phyloP scores from a whole-genome alignment of 2,888 invertebrate species.

The Nysson spinosus region DNA sequence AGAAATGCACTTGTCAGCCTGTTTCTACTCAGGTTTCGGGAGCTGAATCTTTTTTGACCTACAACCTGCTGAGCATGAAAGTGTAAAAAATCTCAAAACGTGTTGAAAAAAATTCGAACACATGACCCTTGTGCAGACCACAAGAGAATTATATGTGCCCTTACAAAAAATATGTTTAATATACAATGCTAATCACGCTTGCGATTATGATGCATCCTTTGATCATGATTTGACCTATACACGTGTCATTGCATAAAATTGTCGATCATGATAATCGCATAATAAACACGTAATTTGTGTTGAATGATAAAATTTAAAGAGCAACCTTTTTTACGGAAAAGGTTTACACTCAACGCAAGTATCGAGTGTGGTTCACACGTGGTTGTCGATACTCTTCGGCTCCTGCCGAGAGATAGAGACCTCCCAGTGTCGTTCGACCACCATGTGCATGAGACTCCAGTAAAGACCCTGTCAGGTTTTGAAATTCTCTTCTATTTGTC shows the following conservation, averaged over 20 bases:
- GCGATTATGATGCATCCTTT: too few relatives aligned
- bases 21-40: constrained; percentile 46
- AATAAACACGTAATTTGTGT: not conserved
- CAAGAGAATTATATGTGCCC: too few relatives aligned
- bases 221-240: too few relatives aligned
- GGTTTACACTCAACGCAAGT: constrained; percentile 9
- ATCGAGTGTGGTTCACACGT: constrained; percentile 49
- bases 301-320: not conserved
- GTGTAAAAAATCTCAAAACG: not conserved
- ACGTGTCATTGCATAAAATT: too few relatives aligned
- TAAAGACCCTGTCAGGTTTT: constrained; percentile 41
- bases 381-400: constrained; percentile 54
- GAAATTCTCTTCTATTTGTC: constrained; percentile 40
- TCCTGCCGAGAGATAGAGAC: constrained; percentile 63
- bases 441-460: constrained; percentile 54
- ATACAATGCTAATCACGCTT: too few relatives aligned
- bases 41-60: constrained; percentile 40
- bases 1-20: constrained; percentile 44
- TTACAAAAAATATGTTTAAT: too few relatives aligned
- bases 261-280: not conserved
- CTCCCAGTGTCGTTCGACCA: constrained; percentile 58
- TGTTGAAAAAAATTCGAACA: not conserved
- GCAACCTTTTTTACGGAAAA: constrained; percentile 16
- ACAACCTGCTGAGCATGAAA: constrained; percentile 42
- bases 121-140: not conserved